Base-by-base conservation (phyloP, 2,797 vertebrate species). In the Buphagus erythrorhynchus region DNA sequence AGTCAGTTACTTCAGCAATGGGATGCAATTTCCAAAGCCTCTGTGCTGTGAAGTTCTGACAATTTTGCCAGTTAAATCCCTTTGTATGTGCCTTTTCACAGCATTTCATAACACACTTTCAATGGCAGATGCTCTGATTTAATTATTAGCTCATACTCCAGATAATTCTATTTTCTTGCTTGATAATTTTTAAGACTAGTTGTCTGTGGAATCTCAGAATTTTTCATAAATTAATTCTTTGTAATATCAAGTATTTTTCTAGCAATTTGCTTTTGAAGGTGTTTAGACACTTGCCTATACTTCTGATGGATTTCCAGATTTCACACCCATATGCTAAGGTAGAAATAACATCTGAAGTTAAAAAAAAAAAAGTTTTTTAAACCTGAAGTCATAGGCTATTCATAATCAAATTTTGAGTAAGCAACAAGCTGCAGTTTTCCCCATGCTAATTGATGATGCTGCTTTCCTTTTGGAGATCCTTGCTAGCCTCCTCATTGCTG, bases 81-180 rank as follows among this genome's bases (percentile, higher is more conserved):
- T 91, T 91, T 91, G 33, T 78, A 40, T 1, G 2, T 57, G 61
- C 52, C 69, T 94, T 94, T 89, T 88, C 74, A 72, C 84, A 71
- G 67, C 33, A 86, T 80, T 93, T 95, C 48, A 43, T 52, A 55
- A 63, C 65, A 71, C 25, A 61, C 69, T 94, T 86, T 62, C 42
- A 88, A 43, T 78, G 66, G 54, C 90, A 97, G 83, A 94, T 95
- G 92, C 86, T 92, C 77, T 76, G 84, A 87, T 94, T 92, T 93
- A 90, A 95, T 93, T 92, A 86, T 96, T 95, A 96, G 71, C 28
- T 94, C 42, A 59, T 73, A 52, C 24, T 89, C 18, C 31, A 89
- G 13, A 89, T 78, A 88, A 5, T 87, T 92, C 11, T 67, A 3
- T 92, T 86, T 93, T 68, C 58, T 88, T 69, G 55, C 18, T 75